Percentiles rank a stretch among this genome's conserved stretches.
phyloP scores from a whole-genome alignment of 2,888 invertebrate genomes.

The Ectemnius cavifrons region DNA sequence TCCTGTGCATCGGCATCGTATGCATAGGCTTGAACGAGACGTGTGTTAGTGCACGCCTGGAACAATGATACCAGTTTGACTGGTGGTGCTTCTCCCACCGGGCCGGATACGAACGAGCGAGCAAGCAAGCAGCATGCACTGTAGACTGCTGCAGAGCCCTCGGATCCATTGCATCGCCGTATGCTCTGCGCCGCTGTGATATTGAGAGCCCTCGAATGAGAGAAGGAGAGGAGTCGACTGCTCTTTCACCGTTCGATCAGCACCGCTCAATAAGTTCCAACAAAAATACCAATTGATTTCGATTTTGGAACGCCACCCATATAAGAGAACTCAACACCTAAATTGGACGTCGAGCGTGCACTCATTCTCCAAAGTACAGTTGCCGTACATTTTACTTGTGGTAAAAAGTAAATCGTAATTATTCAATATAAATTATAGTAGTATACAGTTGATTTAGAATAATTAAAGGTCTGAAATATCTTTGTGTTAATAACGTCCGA shows the following conservation, averaged over 20 bases:
- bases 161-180: conserved; percentile 25
- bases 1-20: conserved; percentile 17
- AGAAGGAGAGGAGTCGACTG: conserved; percentile 10
- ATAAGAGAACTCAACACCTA: no score
- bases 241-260: neutral
- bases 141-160: conserved; percentile 18
- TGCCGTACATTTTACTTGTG: no score
- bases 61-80: conserved; percentile 75
- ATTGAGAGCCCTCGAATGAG: conserved; percentile 21
- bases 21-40: conserved; percentile 28
- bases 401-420: no score
- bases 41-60: conserved; percentile 45
- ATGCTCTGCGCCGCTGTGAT: conserved; percentile 15
- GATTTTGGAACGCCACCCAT: no score
- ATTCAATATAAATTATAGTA: no score
- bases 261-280: neutral
- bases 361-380: no score
- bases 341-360: no score
- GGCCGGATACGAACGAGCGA: neutral
- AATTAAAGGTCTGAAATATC: no score
- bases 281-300: no score
- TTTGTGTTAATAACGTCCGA: no score
- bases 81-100: conserved; percentile 67
- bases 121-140: conserved; percentile 31
- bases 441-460: no score